These are phyloP conservation scores for Gnathonemus echidnorhynchus DNA, from an alignment of 2,113 vertebrate genomes.

Conservation along the genomic window DNA sequence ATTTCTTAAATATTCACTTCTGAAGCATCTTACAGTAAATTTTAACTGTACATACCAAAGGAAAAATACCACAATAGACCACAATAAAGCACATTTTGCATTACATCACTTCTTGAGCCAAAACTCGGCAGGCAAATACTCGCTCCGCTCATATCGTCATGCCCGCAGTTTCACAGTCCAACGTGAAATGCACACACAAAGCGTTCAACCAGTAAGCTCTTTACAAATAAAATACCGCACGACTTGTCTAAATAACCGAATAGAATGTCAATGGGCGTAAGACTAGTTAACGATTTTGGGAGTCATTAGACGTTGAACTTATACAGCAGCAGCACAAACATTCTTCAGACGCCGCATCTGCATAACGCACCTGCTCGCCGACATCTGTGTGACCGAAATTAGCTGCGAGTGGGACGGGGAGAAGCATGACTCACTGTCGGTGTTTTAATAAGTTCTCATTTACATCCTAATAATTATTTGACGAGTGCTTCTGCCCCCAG, in stretches of 20 bases:
- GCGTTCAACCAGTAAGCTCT: not conserved
- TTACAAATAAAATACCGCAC: not conserved
- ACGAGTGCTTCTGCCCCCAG: not conserved
- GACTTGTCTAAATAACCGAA: not conserved
- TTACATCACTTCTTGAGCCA: not conserved
- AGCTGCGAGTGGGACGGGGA: not conserved
- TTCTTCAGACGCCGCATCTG: not conserved
- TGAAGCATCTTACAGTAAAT: not conserved
- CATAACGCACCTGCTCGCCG: not conserved
- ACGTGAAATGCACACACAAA: not conserved
- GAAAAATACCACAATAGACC: not conserved
- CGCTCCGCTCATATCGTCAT: not conserved
- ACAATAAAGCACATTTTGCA: not conserved
- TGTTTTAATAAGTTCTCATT: not conserved
- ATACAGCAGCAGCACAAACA: not conserved
- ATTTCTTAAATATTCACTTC: not conserved
- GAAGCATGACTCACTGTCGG: not conserved
- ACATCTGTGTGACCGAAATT: slow-evolving; percentile 4
- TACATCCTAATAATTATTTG: not conserved
- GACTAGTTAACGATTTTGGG: not conserved
- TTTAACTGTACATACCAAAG: not conserved
- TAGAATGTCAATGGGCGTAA: not conserved
- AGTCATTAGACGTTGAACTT: not conserved
- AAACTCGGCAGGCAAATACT: not conserved
- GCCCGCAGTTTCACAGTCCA: not conserved